Base-by-base conservation (phyloP, 2,797 vertebrate species). In the Ctenochaetus hawaiiensis region DNA sequence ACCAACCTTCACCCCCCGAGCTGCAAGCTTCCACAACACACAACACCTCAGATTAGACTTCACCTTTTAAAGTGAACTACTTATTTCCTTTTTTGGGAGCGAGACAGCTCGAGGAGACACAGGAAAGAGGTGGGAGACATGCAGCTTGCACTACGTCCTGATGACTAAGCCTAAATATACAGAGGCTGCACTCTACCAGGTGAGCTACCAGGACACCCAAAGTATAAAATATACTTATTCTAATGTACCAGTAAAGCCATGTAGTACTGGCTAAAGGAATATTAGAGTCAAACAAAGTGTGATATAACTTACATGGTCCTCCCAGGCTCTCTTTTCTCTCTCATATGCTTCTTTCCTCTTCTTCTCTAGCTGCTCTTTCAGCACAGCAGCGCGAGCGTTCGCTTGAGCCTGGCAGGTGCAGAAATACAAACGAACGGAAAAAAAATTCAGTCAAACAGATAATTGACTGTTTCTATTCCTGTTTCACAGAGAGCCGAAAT, bases 291-390 rank as follows among this genome's bases (percentile, higher is more conserved):
- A 69, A 47, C 2, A 67, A n/a, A 30, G 18, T 39, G 23, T 3
- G 2, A 64, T 14, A n/a, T 20, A 26, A 49, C 95, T 85, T 94
- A 99, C 98, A 54, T 99, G 97, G 16, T 99, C 97, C 87, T 99
- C 97, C 98, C 98, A 99, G 2, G 94, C 96, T 92, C 75, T 96
- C 91, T 96, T 98, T 61, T 99, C 97, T 86, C 95, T 96, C 86
- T 99, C 97, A 39, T 96, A 95, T 0, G 97, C 97, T 90, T 99
- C 97, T 84, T 89, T 96, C 84, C 97, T 96, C 92, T 97, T 99
- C 71, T 93, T 95, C 84, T 99, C 98, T 7, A 99, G 92, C 56
- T 99, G 97, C 71, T 99, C 98, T 88, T 97, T 99, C 53, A 99
- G 86, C 18, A 99, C 88, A 39, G 97, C 96, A 61, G 97, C 97